A percentile compares a stretch with the other conserved stretches of the same genome.
phyloP scores from a whole-genome alignment of 2,888 invertebrate genomes.

The Tipula vernalis region DNA sequence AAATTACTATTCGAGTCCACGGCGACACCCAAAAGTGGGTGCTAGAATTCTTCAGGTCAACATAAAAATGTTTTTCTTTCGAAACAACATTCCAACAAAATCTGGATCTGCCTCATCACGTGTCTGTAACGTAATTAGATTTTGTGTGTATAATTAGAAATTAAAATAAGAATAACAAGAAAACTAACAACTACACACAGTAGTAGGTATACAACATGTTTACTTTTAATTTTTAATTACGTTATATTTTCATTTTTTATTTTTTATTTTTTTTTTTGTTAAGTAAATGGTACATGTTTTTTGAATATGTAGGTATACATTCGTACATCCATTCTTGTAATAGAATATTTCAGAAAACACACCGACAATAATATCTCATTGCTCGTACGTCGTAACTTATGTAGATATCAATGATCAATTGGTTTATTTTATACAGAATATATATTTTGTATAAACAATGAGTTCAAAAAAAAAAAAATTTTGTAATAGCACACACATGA shows the following conservation, averaged over 20 bases:
- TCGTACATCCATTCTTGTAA: not conserved
- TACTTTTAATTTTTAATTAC: not conserved
- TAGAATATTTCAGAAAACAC: not conserved
- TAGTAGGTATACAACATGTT: not conserved
- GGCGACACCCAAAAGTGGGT: not conserved
- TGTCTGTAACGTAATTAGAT: not conserved
- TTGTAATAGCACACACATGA: not conserved
- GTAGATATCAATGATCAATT: not conserved
- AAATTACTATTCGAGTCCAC: not conserved
- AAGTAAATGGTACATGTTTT: not conserved
- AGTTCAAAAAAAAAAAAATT: no score
- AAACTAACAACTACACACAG: not conserved
- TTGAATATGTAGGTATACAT: not conserved
- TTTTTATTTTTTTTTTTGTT: not conserved
- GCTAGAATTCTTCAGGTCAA: not conserved
- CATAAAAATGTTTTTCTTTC: not conserved
- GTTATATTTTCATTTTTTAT: no score
- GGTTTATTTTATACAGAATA: not conserved
- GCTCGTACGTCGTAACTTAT: not conserved
- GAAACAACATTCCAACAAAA: no score
- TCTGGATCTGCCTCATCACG: not conserved
- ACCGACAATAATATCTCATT: not conserved
- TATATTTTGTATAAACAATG: not conserved
- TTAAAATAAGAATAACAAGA: not conserved
- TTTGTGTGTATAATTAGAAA: not conserved